Conservation (phyloP, 2,797 vertebrate species). For the Molossus molossus region DNA sequence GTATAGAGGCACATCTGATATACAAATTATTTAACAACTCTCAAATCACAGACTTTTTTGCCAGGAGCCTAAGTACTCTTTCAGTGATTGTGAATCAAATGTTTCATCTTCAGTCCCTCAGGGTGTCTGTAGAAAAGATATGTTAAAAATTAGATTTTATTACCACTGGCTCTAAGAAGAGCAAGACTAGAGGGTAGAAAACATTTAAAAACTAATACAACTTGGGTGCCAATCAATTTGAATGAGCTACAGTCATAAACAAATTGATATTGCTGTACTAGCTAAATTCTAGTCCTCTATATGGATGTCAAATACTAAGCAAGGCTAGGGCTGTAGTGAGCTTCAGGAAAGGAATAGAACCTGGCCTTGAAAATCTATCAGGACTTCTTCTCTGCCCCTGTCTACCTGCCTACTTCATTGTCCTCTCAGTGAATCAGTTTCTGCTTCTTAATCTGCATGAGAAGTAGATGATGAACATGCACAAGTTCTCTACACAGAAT, state of each 20-base stretch:
- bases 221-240: not conserved
- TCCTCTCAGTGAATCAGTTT: not conserved
- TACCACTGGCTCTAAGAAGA: not conserved
- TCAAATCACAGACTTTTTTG: not conserved
- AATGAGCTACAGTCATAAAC: not conserved
- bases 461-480: not conserved
- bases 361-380: not conserved
- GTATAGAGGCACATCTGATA: not conserved
- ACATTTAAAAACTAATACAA: not conserved
- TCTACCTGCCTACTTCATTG: not conserved
- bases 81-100: not conserved
- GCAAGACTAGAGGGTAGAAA: not conserved
- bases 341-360: not conserved
- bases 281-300: not conserved
- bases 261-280: not conserved
- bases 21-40: constrained; percentile 33
- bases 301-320: not conserved
- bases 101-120: not conserved
- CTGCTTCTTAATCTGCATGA: not conserved
- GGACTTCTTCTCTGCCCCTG: not conserved
- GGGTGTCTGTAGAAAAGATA: not conserved
- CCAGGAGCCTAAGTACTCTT: not conserved
- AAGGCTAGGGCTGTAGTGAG: no score
- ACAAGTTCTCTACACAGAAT: not conserved
- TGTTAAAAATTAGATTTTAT: not conserved